phyloP scores from a whole-genome alignment of 2,888 invertebrate genomes.

The Diarsia mendica region DNA sequence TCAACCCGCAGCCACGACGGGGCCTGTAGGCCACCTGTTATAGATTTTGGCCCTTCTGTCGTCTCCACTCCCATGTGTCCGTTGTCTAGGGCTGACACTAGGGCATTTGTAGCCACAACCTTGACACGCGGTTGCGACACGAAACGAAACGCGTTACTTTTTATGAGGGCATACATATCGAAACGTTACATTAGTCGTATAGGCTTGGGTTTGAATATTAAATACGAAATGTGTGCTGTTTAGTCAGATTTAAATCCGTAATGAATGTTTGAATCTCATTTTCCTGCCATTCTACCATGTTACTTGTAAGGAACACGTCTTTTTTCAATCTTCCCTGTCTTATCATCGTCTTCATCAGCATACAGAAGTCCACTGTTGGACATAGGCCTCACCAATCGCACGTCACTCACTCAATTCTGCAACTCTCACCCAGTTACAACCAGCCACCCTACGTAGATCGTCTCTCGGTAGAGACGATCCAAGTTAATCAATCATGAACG shows the following conservation, averaged over 20 bases:
- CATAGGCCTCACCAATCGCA: no score
- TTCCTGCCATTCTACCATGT: neutral
- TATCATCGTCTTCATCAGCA: no score
- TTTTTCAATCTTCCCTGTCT: neutral
- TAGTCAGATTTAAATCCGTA: neutral
- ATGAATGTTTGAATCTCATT: neutral
- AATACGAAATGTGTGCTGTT: neutral
- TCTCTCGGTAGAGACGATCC: no score
- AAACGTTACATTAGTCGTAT: slow-evolving; percentile 14
- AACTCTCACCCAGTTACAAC: no score
- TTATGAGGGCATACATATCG: slow-evolving; percentile 42
- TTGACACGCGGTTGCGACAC: slow-evolving; percentile 65
- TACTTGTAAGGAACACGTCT: neutral
- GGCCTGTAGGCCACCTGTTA: neutral
- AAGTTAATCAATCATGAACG: no score
- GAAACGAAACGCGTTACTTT: slow-evolving; percentile 44
- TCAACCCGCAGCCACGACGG: no score
- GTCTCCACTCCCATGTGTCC: neutral
- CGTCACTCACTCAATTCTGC: no score
- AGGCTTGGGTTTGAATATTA: slow-evolving; percentile 12
- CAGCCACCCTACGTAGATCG: no score
- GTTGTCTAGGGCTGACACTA: slow-evolving; percentile 49
- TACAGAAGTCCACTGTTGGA: no score
- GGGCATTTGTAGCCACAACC: slow-evolving; percentile 54
- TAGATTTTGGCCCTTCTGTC: slow-evolving; percentile 34